Percentiles rank a stretch among this genome's conserved stretches.
Conservation (phyloP, 2,888 invertebrate species). For the Lasioglossum leucozonium region DNA sequence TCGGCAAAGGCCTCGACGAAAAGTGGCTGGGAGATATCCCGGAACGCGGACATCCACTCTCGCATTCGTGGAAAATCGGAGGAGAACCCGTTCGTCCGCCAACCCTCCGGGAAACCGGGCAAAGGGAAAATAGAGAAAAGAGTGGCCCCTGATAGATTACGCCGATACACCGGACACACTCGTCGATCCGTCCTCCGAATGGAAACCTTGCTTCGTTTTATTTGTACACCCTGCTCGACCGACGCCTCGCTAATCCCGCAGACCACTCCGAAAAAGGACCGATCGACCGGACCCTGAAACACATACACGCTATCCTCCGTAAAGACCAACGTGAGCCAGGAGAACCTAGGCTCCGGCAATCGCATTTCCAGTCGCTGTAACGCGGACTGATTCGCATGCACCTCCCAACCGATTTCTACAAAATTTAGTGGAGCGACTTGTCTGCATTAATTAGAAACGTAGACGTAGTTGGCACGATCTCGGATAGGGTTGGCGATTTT, state of each 20-base stretch:
- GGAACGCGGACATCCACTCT: slow-evolving; percentile 33
- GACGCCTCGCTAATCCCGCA: slow-evolving; percentile 55
- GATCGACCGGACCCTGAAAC: slow-evolving; percentile 25
- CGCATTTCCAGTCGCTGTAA: background rate
- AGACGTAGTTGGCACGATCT: background rate
- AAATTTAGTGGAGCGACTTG: background rate
- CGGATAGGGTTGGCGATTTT: background rate
- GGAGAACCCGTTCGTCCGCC: background rate
- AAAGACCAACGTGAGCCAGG: background rate
- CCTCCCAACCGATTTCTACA: background rate
- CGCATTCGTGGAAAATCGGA: slow-evolving; percentile 10
- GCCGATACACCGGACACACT: slow-evolving; percentile 50
- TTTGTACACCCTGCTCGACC: slow-evolving; percentile 41
- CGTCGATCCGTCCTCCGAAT: slow-evolving; percentile 51
- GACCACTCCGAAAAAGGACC: slow-evolving; percentile 25
- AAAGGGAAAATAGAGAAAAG: slow-evolving; percentile 50
- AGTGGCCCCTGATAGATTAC: slow-evolving; percentile 60
- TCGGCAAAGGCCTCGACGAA: slow-evolving; percentile 43
- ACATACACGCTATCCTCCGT: background rate
- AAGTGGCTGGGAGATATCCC: slow-evolving; percentile 47
- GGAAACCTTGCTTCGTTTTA: slow-evolving; percentile 51
- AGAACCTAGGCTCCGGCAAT: background rate
- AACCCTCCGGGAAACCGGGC: background rate
- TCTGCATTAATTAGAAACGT: background rate
- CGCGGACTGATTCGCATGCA: background rate